Percentiles rank a stretch among this genome's conserved stretches.
These are phyloP conservation scores for Porites rus DNA, from an alignment of 92 coral and sea anemone genomes.

Conservation along the genomic window DNA sequence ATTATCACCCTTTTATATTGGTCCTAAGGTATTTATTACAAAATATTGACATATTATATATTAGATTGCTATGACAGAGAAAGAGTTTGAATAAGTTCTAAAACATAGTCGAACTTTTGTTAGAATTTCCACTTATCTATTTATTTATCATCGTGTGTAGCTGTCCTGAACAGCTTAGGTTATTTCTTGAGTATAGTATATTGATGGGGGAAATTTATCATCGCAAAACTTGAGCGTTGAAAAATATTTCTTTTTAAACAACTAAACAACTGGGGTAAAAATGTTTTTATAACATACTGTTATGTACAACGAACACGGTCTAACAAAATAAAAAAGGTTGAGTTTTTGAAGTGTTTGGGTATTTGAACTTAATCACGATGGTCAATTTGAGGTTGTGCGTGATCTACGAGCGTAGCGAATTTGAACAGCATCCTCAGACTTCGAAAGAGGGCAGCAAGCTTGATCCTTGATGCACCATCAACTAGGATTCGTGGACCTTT, in stretches of 20 bases:
- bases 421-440: conserved; percentile 10
- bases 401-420: conserved; percentile 1
- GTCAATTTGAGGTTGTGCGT: neutral
- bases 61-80: too few species aligned
- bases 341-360: too few species aligned
- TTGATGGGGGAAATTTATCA: neutral
- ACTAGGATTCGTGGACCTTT: neutral
- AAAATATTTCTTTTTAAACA: neutral
- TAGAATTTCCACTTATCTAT: neutral
- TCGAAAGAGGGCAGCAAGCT: neutral
- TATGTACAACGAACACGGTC: neutral
- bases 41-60: neutral
- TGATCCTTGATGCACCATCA: conserved; percentile 1
- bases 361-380: too few species aligned
- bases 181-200: neutral
- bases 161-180: neutral
- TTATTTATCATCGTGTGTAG: neutral
- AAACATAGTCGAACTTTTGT: neutral
- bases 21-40: neutral
- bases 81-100: neutral
- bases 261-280: neutral
- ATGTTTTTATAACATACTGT: neutral
- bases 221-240: neutral
- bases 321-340: neutral
- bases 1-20: neutral